These are phyloP conservation scores for Protonemura montana DNA, from an alignment of 2,888 invertebrate genomes.

Conservation along the genomic window DNA sequence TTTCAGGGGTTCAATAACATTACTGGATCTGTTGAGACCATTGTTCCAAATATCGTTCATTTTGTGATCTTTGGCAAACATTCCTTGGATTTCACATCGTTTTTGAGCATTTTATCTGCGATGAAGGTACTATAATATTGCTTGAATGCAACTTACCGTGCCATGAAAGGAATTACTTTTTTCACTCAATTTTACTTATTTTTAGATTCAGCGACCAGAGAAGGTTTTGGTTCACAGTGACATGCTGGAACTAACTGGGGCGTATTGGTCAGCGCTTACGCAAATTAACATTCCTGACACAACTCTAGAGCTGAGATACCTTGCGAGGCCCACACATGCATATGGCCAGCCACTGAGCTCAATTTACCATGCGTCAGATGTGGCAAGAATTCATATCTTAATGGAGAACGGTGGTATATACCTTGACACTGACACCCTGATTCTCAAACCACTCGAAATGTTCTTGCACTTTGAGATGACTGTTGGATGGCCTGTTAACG, in stretches of 20 bases:
- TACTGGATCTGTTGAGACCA: constrained; percentile 51
- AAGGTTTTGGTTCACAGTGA: constrained; percentile 56
- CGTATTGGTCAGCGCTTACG: constrained; percentile 52
- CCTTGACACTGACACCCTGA: constrained; percentile 56
- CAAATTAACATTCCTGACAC: constrained; percentile 48
- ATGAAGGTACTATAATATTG: constrained; percentile 52
- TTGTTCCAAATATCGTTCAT: constrained; percentile 57
- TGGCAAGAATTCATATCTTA: constrained; percentile 56
- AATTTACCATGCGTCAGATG: constrained; percentile 57
- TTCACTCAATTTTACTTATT: not conserved
- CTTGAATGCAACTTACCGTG: too few relatives aligned
- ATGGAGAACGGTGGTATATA: constrained; percentile 57
- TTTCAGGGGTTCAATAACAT: constrained; percentile 52
- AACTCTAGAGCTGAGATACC: constrained; percentile 47
- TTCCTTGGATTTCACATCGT: constrained; percentile 54
- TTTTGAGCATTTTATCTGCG: constrained; percentile 55
- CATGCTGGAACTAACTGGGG: constrained; percentile 51
- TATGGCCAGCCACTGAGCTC: constrained; percentile 57
- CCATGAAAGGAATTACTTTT: not conserved
- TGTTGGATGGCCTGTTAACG: constrained; percentile 56
- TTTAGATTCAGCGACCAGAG: constrained; percentile 54
- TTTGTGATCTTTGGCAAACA: constrained; percentile 55
- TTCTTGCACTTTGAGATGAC: constrained; percentile 57
- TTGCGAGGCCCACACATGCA: constrained; percentile 56
- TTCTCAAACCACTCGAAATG: constrained; percentile 55